phyloP scores from a whole-genome alignment of 2,113 vertebrate species.

The Asarcornis scutulata region DNA sequence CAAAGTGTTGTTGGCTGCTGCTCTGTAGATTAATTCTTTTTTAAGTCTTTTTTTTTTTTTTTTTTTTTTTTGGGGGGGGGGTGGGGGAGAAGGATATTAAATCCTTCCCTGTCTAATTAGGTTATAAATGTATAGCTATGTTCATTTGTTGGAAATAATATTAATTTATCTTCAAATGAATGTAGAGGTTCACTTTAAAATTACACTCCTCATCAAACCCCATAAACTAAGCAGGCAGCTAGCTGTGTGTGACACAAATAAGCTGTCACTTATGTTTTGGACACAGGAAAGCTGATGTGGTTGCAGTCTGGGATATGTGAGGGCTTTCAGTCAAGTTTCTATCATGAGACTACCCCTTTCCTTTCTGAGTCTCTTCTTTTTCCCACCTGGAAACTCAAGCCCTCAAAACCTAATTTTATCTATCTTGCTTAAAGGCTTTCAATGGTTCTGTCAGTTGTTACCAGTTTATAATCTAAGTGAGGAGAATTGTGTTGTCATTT shows the following conservation, averaged over 20 bases:
- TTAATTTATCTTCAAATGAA: not conserved
- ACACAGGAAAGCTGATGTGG: not conserved
- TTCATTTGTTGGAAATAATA: not conserved
- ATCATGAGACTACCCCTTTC: not conserved
- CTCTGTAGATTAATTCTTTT: not conserved
- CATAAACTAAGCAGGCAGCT: not conserved
- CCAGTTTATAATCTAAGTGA: not conserved
- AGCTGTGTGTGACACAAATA: not conserved
- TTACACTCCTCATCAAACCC: not conserved
- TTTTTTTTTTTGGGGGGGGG: not conserved
- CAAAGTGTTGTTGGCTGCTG: not conserved
- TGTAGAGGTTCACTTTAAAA: not conserved
- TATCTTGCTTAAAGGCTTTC: not conserved
- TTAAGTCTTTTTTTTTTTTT: not conserved
- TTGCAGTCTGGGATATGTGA: not conserved
- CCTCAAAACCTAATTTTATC: not conserved
- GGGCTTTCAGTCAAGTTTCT: not conserved
- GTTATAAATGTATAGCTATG: not conserved
- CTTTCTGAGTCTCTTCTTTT: not conserved
- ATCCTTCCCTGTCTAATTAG: not conserved
- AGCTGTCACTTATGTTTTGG: not conserved
- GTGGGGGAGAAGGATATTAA: too few relatives aligned
- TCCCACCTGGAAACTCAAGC: not conserved
- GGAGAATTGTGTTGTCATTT: not conserved
- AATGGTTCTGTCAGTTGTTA: not conserved